phyloP scores from a whole-genome alignment of 2,113 vertebrate species.

The Gopherus evgoodei region DNA sequence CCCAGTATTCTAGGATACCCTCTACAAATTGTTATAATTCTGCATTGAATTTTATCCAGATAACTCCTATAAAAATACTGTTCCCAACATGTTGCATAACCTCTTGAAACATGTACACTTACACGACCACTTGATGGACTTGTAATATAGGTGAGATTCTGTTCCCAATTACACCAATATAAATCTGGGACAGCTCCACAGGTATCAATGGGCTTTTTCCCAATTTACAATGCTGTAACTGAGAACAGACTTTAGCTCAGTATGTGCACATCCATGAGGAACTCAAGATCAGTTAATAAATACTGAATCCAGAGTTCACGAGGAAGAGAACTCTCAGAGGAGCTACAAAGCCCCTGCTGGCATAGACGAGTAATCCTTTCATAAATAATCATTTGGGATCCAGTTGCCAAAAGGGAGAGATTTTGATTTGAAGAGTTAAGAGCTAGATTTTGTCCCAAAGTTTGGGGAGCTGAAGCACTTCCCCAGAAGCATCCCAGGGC shows the following conservation, averaged over 20 bases:
- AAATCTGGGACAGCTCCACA: neutral
- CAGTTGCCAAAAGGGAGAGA: neutral
- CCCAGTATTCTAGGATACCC: neutral
- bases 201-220: neutral
- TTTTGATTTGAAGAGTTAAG: neutral
- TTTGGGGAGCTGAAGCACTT: neutral
- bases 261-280: rapidly evolving
- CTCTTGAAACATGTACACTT: rapidly evolving
- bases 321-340: neutral
- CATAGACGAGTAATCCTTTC: neutral
- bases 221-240: rapidly evolving
- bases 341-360: neutral
- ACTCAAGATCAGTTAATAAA: neutral
- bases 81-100: neutral
- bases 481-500: neutral
- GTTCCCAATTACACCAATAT: rapidly evolving
- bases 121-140: neutral
- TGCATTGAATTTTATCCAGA: neutral
- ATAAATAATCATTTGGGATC: rapidly evolving
- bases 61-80: neutral
- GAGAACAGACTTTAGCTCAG: neutral
- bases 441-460: neutral
- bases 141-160: neutral
- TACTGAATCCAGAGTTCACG: rapidly evolving
- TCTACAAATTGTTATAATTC: neutral